Percentiles rank a stretch among this genome's conserved stretches.
Evolutionary conservation across 2,113 vertebrate species (phyloP).

Genomic region (Hydrochoerus hydrochaeris): DNA sequence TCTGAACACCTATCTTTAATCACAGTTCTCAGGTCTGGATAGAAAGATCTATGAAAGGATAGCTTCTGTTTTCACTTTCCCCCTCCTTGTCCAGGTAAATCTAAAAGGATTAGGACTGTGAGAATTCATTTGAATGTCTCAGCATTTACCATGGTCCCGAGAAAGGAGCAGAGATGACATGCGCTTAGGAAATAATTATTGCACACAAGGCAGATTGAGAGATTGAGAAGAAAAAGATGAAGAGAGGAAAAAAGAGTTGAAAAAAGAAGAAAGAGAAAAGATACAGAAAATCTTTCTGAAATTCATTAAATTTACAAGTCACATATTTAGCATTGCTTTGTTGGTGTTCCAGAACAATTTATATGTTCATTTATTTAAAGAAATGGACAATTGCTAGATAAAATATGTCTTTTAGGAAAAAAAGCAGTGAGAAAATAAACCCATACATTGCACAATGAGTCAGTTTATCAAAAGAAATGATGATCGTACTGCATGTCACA

Average conservation of each 20-base stretch:
- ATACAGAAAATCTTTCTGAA: neutral
- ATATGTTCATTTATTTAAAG: neutral
- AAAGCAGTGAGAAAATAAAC: neutral
- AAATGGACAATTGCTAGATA: neutral
- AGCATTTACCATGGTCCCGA: neutral
- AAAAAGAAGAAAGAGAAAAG: neutral
- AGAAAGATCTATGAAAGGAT: neutral
- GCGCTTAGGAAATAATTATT: neutral
- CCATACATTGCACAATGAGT: neutral
- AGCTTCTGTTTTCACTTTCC: neutral
- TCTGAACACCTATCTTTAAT: conserved; percentile 1
- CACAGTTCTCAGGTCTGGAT: neutral
- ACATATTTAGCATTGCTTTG: neutral
- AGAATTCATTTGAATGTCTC: neutral
- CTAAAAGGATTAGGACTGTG: neutral
- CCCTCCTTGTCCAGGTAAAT: neutral
- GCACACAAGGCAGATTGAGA: neutral
- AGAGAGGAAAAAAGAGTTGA: neutral
- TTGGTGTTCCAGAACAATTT: neutral
- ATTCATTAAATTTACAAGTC: neutral
- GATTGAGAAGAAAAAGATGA: neutral
- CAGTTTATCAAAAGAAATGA: neutral
- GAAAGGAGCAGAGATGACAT: neutral
- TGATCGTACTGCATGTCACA: neutral
- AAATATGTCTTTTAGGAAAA: neutral